Evolutionary conservation across 2,797 vertebrate genomes (phyloP).

Genomic region (Sebastes aleutianus): DNA sequence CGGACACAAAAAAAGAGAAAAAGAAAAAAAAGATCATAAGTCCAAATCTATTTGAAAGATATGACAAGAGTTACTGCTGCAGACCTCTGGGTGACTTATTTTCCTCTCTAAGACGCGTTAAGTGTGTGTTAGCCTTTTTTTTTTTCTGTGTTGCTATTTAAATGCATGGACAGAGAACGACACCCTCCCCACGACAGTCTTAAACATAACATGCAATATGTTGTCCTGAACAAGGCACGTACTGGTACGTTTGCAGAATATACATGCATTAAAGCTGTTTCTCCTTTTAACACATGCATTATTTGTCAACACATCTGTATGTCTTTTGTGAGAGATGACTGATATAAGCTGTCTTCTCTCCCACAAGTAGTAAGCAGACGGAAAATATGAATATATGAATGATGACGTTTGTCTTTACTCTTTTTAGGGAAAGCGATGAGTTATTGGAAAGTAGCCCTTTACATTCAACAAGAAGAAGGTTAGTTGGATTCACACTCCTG

Average conservation of each 20-base stretch:
- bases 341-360: not conserved
- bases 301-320: constrained; percentile 64
- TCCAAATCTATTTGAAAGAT: constrained; percentile 77
- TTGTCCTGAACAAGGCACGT: constrained; percentile 50
- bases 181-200: constrained; percentile 71
- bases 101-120: constrained; percentile 67
- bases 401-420: not conserved
- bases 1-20: constrained; percentile 49
- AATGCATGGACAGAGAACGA: constrained; percentile 76
- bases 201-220: constrained; percentile 62
- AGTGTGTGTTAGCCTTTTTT: constrained; percentile 62
- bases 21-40: constrained; percentile 62
- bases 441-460: not conserved
- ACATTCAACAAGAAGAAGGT: not conserved
- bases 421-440: not conserved
- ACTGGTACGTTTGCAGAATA: constrained; percentile 69
- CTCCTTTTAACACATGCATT: constrained; percentile 69
- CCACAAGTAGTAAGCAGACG: not conserved
- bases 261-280: constrained; percentile 70
- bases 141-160: constrained; percentile 69
- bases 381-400: not conserved
- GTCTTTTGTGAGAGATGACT: constrained; percentile 32
- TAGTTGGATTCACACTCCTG: constrained; percentile 1
- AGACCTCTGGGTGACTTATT: constrained; percentile 76
- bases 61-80: constrained; percentile 73